Evolutionary conservation across 2,113 vertebrate species (phyloP), one percentile per base, ranked within the genome.

Genomic region (Perca fluviatilis): DNA sequence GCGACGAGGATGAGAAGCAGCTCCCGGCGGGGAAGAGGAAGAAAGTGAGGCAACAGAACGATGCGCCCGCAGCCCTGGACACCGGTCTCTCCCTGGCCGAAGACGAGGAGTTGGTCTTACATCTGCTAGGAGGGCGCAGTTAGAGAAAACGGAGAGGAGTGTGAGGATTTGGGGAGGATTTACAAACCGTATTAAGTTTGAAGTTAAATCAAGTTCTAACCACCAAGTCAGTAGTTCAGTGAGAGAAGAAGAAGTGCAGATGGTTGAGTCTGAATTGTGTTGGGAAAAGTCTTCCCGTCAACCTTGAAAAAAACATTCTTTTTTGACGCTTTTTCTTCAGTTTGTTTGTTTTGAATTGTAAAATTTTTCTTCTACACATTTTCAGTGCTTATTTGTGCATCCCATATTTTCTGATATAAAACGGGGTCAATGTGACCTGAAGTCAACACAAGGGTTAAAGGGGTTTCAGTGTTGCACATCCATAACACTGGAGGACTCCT

Each of bases 11-110:
- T 9, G 83, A 90, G 12, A 63, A 89, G 46, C 50, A 57, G 56
- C 19, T 0, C 3, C 7, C 65, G 9, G 49, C 1, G 3, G 30
- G 36, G 21, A 88, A 76, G 46, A 88, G 65, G 65, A 91, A 68
- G 74, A 92, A 57, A 58, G n/a, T 2, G 14, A 68, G 40, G 43
- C 54, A 64, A 4, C 74, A 43, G 18, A 74, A 84, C 0, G 76
- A 82, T 0, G 82, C 83, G 33, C 16, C 58, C 16, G 5, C 27
- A 3, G 46, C 50, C 56, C 69, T 92, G 76, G 90, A 94, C 82
- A 93, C 92, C 3, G 93, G 93, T 0, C 91, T 93, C 1, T 91
- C 93, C 50, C 18, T 94, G 87, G 92, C 91, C 3, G 91, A 94
- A 4, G 93, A 94, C 4, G 93, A 94, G 5, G 86, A 94, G 67